Evolutionary conservation across 2,797 vertebrate species (phyloP), one percentile per base, ranked within the genome.

Genomic region (Amniataba percoides): DNA sequence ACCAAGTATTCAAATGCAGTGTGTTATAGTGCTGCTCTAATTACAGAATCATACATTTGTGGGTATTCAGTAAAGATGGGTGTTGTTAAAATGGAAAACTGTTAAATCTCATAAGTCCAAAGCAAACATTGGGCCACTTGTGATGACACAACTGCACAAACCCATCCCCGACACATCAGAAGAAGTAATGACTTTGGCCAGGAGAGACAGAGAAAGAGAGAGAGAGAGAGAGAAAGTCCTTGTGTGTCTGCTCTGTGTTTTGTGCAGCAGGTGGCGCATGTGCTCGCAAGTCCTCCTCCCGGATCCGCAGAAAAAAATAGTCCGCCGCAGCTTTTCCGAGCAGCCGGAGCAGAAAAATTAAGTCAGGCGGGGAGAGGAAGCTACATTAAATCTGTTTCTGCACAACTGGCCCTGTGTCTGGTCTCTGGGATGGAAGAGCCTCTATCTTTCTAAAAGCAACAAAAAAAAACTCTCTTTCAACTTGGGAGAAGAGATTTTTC

Each of bases 381-480:
- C 94, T 91, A 94, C 92, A 94, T 95, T 95, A 96, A 96, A 95
- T 96, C 95, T 94, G 95, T 95, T 95, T 95, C 94, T 95, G 95
- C 95, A 95, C 95, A 95, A 94, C 95, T 94, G 94, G 95, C 89
- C 93, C 92, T 94, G 92, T 95, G 95, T 95, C 90, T 95, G 90
- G 77, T 92, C 91, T 90, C 84, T 87, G 74, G 80, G 90, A 92
- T 93, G 82, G 87, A 92, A 91, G 88, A 91, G 59, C 67, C 80
- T 86, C 59, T 89, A 70, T 85, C 75, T 77, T 68, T 81, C 16
- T 69, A 62, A 86, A 87, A 72, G 63, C 80, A 69, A 51, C 78
- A 51, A 60, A 80, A 89, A 31, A 31, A 63, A 80, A 89, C 65
- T 77, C 7, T 62, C 59, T 67, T 46, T 57, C 3, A 71, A 71